A percentile compares a stretch with the other conserved stretches of the same genome.
Evolutionary conservation across 2,888 invertebrate species (phyloP).

Genomic region (Luffia ferchaultella): DNA sequence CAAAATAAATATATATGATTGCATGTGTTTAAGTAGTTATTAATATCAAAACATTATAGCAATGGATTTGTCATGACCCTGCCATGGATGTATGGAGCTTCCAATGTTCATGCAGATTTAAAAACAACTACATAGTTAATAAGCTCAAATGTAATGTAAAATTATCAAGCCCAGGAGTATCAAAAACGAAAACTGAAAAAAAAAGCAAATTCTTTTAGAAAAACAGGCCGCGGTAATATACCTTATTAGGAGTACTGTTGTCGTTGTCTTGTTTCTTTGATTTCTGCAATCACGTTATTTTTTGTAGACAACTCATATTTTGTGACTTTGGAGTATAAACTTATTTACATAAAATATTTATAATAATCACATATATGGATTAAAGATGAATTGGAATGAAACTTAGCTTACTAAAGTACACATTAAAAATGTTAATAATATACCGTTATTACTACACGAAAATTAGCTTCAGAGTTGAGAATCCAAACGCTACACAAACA

Average conservation of each 20-base stretch:
- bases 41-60: not conserved
- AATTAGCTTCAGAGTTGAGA: too few species aligned
- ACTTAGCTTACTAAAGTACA: not conserved
- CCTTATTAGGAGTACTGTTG: slow-evolving; percentile 75
- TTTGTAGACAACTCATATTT: too few species aligned
- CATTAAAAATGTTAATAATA: not conserved
- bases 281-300: slow-evolving; percentile 69
- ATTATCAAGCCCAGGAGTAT: not conserved
- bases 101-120: not conserved
- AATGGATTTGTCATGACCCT: not conserved
- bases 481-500: too few species aligned
- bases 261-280: slow-evolving; percentile 80
- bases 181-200: slow-evolving; percentile 17
- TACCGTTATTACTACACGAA: too few species aligned
- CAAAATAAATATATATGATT: too few species aligned
- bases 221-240: slow-evolving; percentile 39
- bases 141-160: not conserved
- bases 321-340: too few species aligned
- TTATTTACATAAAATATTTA: not conserved
- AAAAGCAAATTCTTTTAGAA: slow-evolving; percentile 22
- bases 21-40: too few species aligned
- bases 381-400: not conserved
- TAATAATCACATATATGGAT: not conserved
- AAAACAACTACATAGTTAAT: not conserved
- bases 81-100: not conserved